A percentile compares a stretch with the other conserved stretches of the same genome.
Conservation (phyloP, 2,888 invertebrate species). For the Tanytarsus gracilentus region DNA sequence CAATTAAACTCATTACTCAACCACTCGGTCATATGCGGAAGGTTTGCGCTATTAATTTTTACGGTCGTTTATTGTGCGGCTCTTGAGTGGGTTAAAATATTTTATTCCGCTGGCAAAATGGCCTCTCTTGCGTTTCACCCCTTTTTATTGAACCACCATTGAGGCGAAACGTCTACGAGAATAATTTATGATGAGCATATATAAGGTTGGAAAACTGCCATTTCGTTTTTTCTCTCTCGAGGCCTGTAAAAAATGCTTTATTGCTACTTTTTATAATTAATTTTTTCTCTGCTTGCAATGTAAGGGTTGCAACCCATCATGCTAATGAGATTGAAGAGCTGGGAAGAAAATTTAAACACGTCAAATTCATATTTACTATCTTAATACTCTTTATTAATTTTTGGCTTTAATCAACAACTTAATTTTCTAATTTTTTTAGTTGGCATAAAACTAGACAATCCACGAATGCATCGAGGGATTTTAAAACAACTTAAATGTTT, state of each 20-base stretch:
- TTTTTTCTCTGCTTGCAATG: too few relatives aligned
- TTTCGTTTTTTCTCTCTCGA: too few relatives aligned
- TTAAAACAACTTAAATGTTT: too few relatives aligned
- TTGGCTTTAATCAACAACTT: too few relatives aligned
- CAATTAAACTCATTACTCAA: background rate
- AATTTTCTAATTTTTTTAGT: too few relatives aligned
- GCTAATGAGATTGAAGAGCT: too few relatives aligned
- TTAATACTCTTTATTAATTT: background rate
- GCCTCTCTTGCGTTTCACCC: background rate
- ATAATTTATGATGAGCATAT: background rate
- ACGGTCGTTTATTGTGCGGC: background rate
- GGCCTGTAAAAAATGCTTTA: too few relatives aligned
- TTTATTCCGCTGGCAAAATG: background rate
- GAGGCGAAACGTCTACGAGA: background rate
- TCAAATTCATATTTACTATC: background rate
- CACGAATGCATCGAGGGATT: too few relatives aligned
- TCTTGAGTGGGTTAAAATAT: background rate
- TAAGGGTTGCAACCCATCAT: too few relatives aligned
- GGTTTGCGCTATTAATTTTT: background rate
- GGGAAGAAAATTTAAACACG: background rate
- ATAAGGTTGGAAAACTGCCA: background rate
- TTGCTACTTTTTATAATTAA: too few relatives aligned
- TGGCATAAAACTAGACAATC: too few relatives aligned
- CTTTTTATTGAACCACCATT: conserved; percentile 5
- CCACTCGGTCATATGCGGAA: background rate